phyloP scores from a whole-genome alignment of 1,140 invertebrate genomes.

The Muscidifurax raptorellus region DNA sequence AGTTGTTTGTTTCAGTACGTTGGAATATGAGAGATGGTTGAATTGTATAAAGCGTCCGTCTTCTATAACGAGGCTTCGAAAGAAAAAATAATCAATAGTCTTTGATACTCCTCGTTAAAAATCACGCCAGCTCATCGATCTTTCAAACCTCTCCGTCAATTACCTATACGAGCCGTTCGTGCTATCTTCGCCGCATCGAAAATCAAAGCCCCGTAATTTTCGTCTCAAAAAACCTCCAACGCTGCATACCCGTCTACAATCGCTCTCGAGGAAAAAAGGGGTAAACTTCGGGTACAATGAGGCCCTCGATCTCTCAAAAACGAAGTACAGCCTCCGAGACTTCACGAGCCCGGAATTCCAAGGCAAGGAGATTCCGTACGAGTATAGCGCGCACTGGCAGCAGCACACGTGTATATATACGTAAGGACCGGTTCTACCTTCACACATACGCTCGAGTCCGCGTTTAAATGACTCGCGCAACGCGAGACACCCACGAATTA shows the following conservation, averaged over 20 bases:
- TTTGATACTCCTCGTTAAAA: neutral
- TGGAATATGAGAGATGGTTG: too few species aligned
- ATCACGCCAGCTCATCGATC: neutral
- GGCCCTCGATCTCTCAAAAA: neutral
- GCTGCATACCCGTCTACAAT: neutral
- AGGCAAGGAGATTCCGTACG: neutral
- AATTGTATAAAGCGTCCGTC: too few species aligned
- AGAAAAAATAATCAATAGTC: neutral
- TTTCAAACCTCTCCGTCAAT: neutral
- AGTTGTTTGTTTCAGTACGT: too few species aligned
- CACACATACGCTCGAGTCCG: constrained; percentile 59
- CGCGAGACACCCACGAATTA: constrained; percentile 61
- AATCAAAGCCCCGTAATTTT: neutral
- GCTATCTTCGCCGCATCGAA: neutral
- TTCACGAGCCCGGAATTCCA: neutral
- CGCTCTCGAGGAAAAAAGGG: neutral
- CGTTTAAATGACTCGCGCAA: constrained; percentile 38
- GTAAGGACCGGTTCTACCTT: constrained; percentile 55
- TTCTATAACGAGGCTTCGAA: too few species aligned
- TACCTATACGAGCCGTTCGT: too few species aligned
- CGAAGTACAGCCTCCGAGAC: neutral
- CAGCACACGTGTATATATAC: neutral
- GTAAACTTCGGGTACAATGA: neutral
- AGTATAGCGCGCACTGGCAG: too few species aligned
- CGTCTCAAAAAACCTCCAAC: neutral